Evolutionary conservation across 2,888 invertebrate genomes (phyloP).

Genomic region (Apotomis capreana): DNA sequence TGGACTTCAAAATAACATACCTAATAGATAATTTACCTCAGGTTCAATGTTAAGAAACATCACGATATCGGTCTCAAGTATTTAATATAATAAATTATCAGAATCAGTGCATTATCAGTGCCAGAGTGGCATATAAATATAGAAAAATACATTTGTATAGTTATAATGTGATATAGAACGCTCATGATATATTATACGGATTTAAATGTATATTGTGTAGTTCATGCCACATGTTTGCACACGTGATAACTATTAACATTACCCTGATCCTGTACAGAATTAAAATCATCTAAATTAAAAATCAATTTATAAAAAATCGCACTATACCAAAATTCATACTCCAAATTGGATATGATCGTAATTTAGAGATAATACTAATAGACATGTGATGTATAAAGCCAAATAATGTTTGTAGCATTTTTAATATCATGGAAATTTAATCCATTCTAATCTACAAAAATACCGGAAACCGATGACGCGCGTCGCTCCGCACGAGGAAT

Average conservation of each 20-base stretch:
- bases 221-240: not conserved
- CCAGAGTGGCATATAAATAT: no score
- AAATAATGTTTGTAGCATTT: constrained; percentile 1
- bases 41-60: no score
- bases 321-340: not conserved
- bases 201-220: no score
- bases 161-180: no score
- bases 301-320: constrained; percentile 8
- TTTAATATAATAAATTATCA: no score
- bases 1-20: no score
- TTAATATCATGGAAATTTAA: constrained; percentile 5
- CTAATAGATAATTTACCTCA: no score
- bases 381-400: not conserved
- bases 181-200: no score
- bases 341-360: not conserved
- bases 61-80: not conserved
- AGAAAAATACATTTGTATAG: no score
- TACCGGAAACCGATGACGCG: constrained; percentile 19
- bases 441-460: constrained; percentile 11
- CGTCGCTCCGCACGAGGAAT: constrained; percentile 3
- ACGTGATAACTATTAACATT: not conserved
- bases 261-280: no score
- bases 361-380: constrained; percentile 10
- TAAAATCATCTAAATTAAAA: not conserved
- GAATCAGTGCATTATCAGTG: no score